These are phyloP conservation scores for Pseudopleuronectes americanus DNA, from an alignment of 2,797 vertebrate species.

Conservation along the genomic window DNA sequence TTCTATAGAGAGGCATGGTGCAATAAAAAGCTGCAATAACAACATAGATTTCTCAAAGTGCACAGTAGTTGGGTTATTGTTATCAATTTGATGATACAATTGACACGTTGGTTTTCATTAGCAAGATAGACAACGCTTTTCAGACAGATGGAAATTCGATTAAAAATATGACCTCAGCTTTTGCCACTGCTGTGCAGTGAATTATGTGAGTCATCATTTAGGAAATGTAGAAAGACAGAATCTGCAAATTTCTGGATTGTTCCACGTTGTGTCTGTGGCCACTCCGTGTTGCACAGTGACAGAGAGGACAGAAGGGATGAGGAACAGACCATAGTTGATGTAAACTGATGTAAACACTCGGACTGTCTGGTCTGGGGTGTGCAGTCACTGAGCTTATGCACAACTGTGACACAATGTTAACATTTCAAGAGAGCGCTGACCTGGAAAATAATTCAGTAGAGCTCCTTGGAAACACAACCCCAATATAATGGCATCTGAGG, in stretches of 20 bases:
- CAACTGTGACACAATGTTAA: slow-evolving; percentile 21
- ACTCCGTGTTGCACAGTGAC: neutral
- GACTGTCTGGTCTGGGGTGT: slow-evolving; percentile 3
- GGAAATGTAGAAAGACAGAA: neutral
- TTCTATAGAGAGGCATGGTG: too few species aligned
- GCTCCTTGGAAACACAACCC: neutral
- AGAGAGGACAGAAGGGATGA: slow-evolving; percentile 2
- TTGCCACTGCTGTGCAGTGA: neutral
- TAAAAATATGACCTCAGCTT: neutral
- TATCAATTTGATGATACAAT: neutral
- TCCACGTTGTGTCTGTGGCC: neutral
- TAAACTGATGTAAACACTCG: slow-evolving; percentile 16
- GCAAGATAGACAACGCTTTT: neutral
- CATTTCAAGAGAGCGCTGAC: slow-evolving; percentile 14
- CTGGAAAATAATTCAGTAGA: slow-evolving; percentile 13
- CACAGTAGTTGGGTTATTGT: neutral
- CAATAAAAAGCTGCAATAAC: too few species aligned
- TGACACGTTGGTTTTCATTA: neutral
- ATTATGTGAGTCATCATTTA: neutral
- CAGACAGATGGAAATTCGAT: neutral
- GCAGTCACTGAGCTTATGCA: slow-evolving; percentile 17
- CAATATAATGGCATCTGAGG: neutral
- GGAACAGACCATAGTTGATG: slow-evolving; percentile 14
- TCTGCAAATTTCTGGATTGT: neutral
- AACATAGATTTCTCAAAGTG: too few species aligned